A percentile compares a stretch with the other conserved stretches of the same genome.
Evolutionary conservation across 2,797 vertebrate species (phyloP).

Genomic region (Myripristis murdjan): DNA sequence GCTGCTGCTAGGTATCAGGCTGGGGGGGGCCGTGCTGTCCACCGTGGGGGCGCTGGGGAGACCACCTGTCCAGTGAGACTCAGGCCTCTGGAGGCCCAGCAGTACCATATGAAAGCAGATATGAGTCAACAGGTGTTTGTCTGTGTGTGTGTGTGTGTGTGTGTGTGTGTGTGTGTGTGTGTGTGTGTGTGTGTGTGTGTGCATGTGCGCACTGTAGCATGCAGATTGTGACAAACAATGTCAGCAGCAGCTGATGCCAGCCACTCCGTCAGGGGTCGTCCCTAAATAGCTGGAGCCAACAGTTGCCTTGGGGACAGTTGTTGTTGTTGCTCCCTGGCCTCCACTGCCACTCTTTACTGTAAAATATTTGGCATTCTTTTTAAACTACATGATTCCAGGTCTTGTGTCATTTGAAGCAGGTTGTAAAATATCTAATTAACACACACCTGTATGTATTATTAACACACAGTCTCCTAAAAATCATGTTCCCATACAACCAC

Average conservation of each 20-base stretch:
- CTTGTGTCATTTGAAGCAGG: background rate
- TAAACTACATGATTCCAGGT: conserved; percentile 16
- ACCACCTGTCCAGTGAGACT: conserved; percentile 80
- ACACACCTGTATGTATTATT: conserved; percentile 42
- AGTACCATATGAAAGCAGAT: conserved; percentile 84
- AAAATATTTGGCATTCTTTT: conserved; percentile 50
- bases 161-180: conserved; percentile 22
- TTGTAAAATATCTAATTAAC: conserved; percentile 40
- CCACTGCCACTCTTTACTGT: conserved; percentile 25
- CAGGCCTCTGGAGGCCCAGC: conserved; percentile 67
- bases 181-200: conserved; percentile 19
- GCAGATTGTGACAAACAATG: conserved; percentile 72
- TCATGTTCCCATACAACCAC: too few species aligned
- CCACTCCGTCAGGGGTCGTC: conserved; percentile 73
- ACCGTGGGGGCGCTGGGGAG: conserved; percentile 45
- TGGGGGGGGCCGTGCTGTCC: conserved; percentile 41
- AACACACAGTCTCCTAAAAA: too few species aligned
- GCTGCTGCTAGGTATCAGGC: conserved; percentile 37
- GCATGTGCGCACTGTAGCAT: conserved; percentile 61
- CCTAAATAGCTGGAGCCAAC: conserved; percentile 82
- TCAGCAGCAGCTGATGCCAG: conserved; percentile 83
- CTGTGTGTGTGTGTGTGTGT: conserved; percentile 21
- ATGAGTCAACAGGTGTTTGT: conserved; percentile 83
- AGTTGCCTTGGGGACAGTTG: conserved; percentile 82
- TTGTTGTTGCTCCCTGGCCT: conserved; percentile 36